Evolutionary conservation across 2,797 vertebrate genomes (phyloP), one percentile per base, ranked within the genome.

Genomic region (Sparidentex hasta): DNA sequence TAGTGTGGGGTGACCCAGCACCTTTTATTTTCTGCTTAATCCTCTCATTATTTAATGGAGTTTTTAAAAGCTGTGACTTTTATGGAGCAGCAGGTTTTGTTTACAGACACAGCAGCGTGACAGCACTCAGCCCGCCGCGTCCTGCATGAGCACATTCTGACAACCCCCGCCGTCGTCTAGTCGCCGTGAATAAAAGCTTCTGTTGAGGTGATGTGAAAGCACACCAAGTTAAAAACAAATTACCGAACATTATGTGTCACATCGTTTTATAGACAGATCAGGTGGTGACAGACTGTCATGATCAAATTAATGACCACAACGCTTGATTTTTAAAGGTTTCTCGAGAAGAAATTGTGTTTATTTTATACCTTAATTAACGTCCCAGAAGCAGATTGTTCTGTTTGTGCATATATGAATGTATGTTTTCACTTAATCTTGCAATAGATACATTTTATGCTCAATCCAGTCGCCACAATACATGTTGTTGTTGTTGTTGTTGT

Each of bases 61-160:
- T 41, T 73, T 65, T 67, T 29, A n/a, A 25, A 70, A 3, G 51
- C 7, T 74, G 64, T 57, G 65, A 77, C 72, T 75, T 77, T 59
- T 51, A 41, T 33, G 44, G 18, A 79, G 29, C 71, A 13, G 13
- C 33, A 68, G 68, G 66, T 46, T 80, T 74, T 84, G 72, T 74
- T 74, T 44, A 72, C 73, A 76, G 74, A 43, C 52, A 51, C 1
- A 20, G 4, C 20, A 8, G 46, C 9, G 2, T 74, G 63, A 72
- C 65, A 63, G 55, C 27, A 4, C 51, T 50, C 41, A 2, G 13
- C 63, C 76, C 47, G 67, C 71, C 21, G 48, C 1, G 65, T 54
- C 2, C 71, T 7, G 55, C 50, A 18, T 23, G 13, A 57, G 46
- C 55, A 66, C 62, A 11, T 50, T 61, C 0, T 29, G n/a, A 3